Base-by-base conservation (phyloP, 2,797 vertebrate genomes). In the Mus caroli region DNA sequence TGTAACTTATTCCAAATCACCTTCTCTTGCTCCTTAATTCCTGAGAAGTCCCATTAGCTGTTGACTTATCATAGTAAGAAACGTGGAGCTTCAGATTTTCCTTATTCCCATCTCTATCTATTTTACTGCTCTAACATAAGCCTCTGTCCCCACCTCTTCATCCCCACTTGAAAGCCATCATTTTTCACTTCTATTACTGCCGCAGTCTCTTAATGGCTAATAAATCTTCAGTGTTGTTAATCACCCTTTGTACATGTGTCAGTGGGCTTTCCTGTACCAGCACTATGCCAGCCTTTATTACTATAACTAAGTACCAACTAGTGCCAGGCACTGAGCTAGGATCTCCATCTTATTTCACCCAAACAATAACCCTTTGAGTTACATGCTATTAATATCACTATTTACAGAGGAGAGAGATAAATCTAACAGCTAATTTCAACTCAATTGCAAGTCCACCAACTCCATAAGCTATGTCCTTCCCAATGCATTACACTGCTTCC, bases 101-200 rank as follows among this genome's bases (percentile, higher is more conserved):
- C 9, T 89, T 24, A 90, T 11, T 50, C 2, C n/a, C 60, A 73
- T 50, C 60, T 92, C 50, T 46, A 88, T 79, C 43, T 20, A 84
- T 20, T 89, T 24, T 60, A 78, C 52, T 56, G 89, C 50, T 89
- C 10, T 64, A 92, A 54, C 6, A 26, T 56, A 79, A 92, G 64
- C 8, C 50, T 40, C 62, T 91, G 50, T 64, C 54, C 58, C 37
- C 95, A 92, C 80, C 40, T 94, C 31, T 88, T 37, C 22, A 76
- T 92, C 7, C 26, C 34, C 26, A 64, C 37, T 92, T 94, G 37
- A 43, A 75, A 26, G n/a, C 34, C 26, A 76, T 87, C 73, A 90
- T 80, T 94, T 96, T 64, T 96, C 58, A 90, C 34, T 87, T 90
- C 13, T 67, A 56, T 91, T 85, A 85, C 60, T 94, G 31, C 28